Base-by-base conservation (phyloP, 2,888 invertebrate genomes). In the Erpobdella octoculata region DNA sequence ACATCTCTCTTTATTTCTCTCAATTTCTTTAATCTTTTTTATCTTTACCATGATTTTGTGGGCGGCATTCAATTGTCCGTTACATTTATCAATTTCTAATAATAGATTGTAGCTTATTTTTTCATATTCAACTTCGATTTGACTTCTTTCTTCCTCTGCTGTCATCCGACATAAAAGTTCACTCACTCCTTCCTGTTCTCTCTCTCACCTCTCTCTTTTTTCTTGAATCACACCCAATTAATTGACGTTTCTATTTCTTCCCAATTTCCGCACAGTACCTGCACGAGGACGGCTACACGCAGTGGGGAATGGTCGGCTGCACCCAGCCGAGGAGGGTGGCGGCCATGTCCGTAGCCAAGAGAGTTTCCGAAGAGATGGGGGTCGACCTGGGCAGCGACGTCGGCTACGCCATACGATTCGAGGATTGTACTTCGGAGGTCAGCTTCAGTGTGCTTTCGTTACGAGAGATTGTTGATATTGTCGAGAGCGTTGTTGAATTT, bases 401-500 rank as follows among this genome's bases (percentile, higher is more conserved):
- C 9, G 98, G 98, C 18, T 99, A 99, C 85, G 95, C 97, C 28
- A 99, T 99, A 81, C 92, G 98, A 79, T 99, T 99, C 85, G 98
- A 99, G 83, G 98, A 99, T 85, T 97, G 97, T 83, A 98, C 98
- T 0, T 91, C 91, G 0, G 92, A 94, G 79, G 87, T 87, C 77
- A 46, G 73, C 48, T 5, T 31, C 6, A 41, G 37, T 48, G n/a
- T 9, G 38, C 9, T 35, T 21, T n/a, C n/a, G n/a, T n/a, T n/a
- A n/a, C n/a, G n/a, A n/a, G n/a, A n/a, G n/a, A n/a, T n/a, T n/a
- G n/a, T n/a, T n/a, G n/a, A n/a, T n/a, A n/a, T n/a, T n/a, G n/a
- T n/a, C n/a, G n/a, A n/a, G n/a, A n/a, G n/a, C n/a, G n/a, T n/a
- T n/a, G n/a, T n/a, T n/a, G n/a, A n/a, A n/a, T n/a, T n/a, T n/a